A percentile compares a stretch with the other conserved stretches of the same genome.
Conservation (phyloP, 2,888 invertebrate species). For the Polydrusus tereticollis region DNA sequence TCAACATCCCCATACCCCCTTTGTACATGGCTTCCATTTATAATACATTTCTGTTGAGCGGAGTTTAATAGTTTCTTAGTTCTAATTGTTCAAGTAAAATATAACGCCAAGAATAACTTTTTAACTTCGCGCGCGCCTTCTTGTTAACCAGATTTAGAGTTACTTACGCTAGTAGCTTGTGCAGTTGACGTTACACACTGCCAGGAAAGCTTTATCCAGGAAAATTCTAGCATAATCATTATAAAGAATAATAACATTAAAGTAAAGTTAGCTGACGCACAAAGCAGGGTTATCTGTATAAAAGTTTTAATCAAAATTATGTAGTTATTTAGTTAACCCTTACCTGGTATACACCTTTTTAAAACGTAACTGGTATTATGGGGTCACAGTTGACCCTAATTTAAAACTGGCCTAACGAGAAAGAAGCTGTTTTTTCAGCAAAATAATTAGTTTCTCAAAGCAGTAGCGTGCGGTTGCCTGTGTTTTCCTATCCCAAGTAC, state of each 20-base stretch:
- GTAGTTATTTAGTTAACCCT: too few relatives aligned
- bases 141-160: constrained; percentile 44
- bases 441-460: too few relatives aligned
- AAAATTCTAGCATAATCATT: not conserved
- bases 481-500: constrained; percentile 5
- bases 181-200: constrained; percentile 32
- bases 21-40: constrained; percentile 46
- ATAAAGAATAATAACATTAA: constrained; percentile 2
- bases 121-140: constrained; percentile 32
- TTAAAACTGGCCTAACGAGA: too few relatives aligned
- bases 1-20: constrained; percentile 38
- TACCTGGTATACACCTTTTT: too few relatives aligned
- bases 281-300: not conserved
- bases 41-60: constrained; percentile 45
- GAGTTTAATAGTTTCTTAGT: constrained; percentile 46
- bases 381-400: too few relatives aligned
- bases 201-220: not conserved
- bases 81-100: constrained; percentile 47
- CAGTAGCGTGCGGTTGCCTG: constrained; percentile 11
- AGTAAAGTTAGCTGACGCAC: constrained; percentile 15
- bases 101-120: constrained; percentile 42
- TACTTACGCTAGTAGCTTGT: constrained; percentile 24
- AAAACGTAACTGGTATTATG: too few relatives aligned
- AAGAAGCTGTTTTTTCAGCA: too few relatives aligned
- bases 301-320: not conserved